Evolutionary conservation across 2,888 invertebrate species (phyloP).

Genomic region (Globia sparganii): DNA sequence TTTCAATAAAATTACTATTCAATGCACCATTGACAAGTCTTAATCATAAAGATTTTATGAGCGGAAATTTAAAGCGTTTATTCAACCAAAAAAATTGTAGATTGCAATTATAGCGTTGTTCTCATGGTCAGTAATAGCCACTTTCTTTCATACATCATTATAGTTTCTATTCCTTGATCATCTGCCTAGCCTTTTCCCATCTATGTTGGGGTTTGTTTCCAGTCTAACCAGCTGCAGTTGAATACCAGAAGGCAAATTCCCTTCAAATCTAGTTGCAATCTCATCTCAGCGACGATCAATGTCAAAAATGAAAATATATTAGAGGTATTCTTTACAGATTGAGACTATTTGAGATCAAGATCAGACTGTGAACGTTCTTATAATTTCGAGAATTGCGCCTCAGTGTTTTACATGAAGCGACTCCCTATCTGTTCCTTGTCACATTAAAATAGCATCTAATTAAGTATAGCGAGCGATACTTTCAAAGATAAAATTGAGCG

Average conservation of each 20-base stretch:
- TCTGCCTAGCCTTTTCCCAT: not conserved
- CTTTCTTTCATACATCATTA: not conserved
- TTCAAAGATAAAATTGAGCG: too few relatives aligned
- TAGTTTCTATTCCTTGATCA: not conserved
- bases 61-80: conserved; percentile 40
- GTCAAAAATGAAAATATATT: not conserved
- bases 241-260: not conserved
- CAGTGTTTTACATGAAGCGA: not conserved
- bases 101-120: not conserved
- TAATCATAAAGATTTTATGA: conserved; percentile 20
- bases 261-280: too few relatives aligned
- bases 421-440: not conserved
- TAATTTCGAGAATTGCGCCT: too few relatives aligned
- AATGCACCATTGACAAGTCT: conserved; percentile 7
- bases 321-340: not conserved
- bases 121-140: not conserved
- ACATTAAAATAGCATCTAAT: not conserved
- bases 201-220: not conserved
- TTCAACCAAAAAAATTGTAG: conserved; percentile 3
- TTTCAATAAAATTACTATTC: conserved; percentile 3
- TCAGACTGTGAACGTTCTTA: not conserved
- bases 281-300: not conserved
- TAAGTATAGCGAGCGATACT: not conserved
- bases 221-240: not conserved
- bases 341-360: too few relatives aligned